Conservation (phyloP, 2,113 vertebrate species). For the Columba livia region DNA sequence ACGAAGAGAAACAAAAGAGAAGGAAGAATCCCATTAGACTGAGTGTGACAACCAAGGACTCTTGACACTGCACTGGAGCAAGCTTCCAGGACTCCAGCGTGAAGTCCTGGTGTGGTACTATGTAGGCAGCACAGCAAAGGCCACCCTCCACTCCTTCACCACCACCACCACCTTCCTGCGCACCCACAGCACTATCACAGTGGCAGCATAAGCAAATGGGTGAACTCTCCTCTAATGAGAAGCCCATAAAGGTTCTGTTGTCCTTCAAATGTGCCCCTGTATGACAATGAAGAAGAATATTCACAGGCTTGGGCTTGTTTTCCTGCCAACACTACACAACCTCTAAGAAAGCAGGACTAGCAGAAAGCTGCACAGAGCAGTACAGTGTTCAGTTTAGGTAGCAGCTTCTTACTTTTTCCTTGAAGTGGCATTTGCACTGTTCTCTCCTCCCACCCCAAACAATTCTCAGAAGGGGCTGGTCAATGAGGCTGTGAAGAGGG, state of each 20-base stretch:
- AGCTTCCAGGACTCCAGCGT: neutral
- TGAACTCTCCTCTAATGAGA: neutral
- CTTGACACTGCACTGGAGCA: neutral
- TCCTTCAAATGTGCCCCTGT: neutral
- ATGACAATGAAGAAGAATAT: neutral
- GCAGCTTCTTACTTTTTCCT: neutral
- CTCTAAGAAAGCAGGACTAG: neutral
- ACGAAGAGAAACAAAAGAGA: neutral
- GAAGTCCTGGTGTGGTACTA: fast-evolving
- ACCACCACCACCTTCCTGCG: neutral
- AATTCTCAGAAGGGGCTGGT: neutral
- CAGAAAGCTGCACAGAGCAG: neutral
- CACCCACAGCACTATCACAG: fast-evolving
- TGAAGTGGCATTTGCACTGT: neutral
- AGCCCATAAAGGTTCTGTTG: neutral
- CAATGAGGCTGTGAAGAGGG: neutral
- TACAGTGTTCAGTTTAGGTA: neutral
- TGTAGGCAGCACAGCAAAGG: neutral
- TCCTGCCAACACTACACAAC: neutral
- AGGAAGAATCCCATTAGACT: neutral
- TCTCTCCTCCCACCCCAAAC: neutral
- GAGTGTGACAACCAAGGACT: fast-evolving
- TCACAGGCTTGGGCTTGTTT: neutral
- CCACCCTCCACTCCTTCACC: neutral
- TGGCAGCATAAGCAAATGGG: neutral